These are phyloP conservation scores for Rhizomys pruinosus DNA, from an alignment of 2,113 vertebrate genomes.

Conservation along the genomic window DNA sequence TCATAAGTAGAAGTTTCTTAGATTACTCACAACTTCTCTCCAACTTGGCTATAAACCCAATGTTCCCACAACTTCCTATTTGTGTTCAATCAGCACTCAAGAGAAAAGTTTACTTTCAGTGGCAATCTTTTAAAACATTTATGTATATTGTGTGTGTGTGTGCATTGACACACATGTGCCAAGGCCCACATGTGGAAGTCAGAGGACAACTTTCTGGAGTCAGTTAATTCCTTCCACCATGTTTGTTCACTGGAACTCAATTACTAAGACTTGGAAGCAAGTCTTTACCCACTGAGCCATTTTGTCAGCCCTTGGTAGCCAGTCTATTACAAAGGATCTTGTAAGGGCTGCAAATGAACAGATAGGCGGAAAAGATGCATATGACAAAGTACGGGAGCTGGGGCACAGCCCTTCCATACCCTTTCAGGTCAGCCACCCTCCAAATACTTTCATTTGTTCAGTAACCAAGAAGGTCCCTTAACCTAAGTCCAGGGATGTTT, in stretches of 20 bases:
- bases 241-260: background rate
- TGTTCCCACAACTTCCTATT: background rate
- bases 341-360: background rate
- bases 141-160: background rate
- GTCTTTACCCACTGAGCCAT: background rate
- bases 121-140: background rate
- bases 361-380: background rate
- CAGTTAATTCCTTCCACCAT: background rate
- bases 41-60: background rate
- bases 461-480: background rate
- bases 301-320: background rate
- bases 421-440: background rate
- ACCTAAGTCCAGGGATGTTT: background rate
- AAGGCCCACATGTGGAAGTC: background rate
- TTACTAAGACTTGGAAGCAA: background rate
- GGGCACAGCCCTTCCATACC: background rate
- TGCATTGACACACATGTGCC: background rate
- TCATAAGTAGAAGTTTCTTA: background rate
- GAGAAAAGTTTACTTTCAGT: background rate
- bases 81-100: background rate
- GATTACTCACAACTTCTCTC: background rate
- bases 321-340: background rate
- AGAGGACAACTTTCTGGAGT: background rate
- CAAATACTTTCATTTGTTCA: background rate
- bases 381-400: background rate